phyloP scores from a whole-genome alignment of 2,888 invertebrate species.

The Catocala fraxini region DNA sequence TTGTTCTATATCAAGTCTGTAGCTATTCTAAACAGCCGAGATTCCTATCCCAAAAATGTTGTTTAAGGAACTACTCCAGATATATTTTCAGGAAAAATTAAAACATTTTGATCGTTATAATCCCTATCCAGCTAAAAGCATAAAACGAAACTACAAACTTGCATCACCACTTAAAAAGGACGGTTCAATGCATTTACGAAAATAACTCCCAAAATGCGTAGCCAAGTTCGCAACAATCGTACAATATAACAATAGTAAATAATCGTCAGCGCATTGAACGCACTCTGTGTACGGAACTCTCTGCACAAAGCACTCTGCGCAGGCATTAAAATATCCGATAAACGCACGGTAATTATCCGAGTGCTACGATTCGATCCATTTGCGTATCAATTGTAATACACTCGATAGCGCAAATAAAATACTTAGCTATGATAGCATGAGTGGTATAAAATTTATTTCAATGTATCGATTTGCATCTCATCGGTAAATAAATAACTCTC shows the following conservation, averaged over 20 bases:
- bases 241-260: constrained; percentile 22
- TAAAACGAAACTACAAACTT: no score
- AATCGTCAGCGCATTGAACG: constrained; percentile 19
- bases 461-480: neutral
- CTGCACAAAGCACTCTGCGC: constrained; percentile 24
- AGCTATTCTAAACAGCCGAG: no score
- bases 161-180: no score
- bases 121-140: no score
- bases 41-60: no score
- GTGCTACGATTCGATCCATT: constrained; percentile 21
- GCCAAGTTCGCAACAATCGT: neutral
- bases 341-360: constrained; percentile 40
- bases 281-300: constrained; percentile 20
- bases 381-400: constrained; percentile 40
- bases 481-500: no score
- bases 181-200: neutral
- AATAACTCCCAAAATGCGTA: constrained; percentile 8
- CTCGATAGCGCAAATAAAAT: constrained; percentile 32
- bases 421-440: constrained; percentile 24
- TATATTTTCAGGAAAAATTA: no score
- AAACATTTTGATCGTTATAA: no score
- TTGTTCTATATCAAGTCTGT: no score
- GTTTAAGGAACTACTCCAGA: no score
- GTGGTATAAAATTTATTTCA: constrained; percentile 7
- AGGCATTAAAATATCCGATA: constrained; percentile 38